These are phyloP conservation scores for Melangyna quadrimaculata DNA, from an alignment of 2,888 invertebrate species.

Conservation along the genomic window DNA sequence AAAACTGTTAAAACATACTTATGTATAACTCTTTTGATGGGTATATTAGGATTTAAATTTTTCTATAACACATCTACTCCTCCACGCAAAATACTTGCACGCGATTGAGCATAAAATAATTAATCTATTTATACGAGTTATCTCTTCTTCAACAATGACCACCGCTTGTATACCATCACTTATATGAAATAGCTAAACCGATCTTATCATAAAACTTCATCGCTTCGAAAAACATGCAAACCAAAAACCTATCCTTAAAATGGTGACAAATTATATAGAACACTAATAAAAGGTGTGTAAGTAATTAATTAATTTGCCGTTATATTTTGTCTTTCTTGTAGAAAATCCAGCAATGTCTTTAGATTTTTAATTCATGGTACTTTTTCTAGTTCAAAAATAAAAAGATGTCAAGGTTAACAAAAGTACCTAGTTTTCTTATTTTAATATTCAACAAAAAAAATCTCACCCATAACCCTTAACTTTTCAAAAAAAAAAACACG, in stretches of 20 bases:
- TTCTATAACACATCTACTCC: neutral
- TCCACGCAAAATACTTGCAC: neutral
- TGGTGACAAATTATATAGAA: neutral
- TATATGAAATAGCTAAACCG: neutral
- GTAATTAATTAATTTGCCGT: neutral
- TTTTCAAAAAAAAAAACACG: neutral
- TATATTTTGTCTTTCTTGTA: neutral
- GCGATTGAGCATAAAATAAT: neutral
- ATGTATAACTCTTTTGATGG: neutral
- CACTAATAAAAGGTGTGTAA: neutral
- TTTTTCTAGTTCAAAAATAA: neutral
- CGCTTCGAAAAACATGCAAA: neutral
- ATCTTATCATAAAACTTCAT: neutral
- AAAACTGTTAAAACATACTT: neutral
- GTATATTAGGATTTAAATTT: neutral
- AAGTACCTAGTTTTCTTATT: neutral
- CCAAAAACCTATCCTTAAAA: neutral
- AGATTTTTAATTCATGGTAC: neutral
- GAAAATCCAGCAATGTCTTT: neutral
- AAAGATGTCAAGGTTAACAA: slow-evolving; percentile 2
- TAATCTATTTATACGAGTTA: neutral
- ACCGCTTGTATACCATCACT: neutral
- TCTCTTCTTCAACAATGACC: neutral
- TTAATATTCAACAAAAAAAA: neutral
- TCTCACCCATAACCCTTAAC: neutral